Evolutionary conservation across 2,113 vertebrate genomes (phyloP).

Genomic region (Brachyistius frenatus): DNA sequence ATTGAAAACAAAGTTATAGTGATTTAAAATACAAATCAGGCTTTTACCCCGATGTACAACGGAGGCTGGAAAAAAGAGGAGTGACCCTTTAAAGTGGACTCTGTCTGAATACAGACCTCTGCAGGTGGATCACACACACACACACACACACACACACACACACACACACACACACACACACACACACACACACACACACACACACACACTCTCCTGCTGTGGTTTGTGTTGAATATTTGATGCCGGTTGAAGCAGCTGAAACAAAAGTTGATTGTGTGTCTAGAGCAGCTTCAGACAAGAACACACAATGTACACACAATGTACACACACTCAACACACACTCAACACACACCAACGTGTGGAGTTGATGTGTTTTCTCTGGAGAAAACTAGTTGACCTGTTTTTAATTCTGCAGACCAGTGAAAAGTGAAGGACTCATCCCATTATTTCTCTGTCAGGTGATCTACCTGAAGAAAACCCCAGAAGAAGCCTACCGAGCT

Average conservation of each 20-base stretch:
- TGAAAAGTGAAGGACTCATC: no score
- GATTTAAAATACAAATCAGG: no score
- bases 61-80: no score
- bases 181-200: not conserved
- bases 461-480: conserved; percentile 96
- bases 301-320: not conserved
- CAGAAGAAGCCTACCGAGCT: conserved; percentile 93
- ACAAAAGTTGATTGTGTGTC: conserved; percentile 70
- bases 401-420: no score
- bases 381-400: no score
- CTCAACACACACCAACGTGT: no score
- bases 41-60: no score
- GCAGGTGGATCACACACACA: no score
- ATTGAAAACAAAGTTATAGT: no score
- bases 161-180: not conserved
- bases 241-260: conserved; percentile 33
- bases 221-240: conserved; percentile 32
- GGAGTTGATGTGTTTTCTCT: no score
- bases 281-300: conserved; percentile 14
- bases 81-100: no score
- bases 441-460: conserved; percentile 82
- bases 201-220: not conserved
- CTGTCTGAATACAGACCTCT: no score
- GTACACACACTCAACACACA: not conserved
- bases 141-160: not conserved